Evolutionary conservation across 2,113 vertebrate genomes (phyloP).

Genomic region (Proteles cristata): DNA sequence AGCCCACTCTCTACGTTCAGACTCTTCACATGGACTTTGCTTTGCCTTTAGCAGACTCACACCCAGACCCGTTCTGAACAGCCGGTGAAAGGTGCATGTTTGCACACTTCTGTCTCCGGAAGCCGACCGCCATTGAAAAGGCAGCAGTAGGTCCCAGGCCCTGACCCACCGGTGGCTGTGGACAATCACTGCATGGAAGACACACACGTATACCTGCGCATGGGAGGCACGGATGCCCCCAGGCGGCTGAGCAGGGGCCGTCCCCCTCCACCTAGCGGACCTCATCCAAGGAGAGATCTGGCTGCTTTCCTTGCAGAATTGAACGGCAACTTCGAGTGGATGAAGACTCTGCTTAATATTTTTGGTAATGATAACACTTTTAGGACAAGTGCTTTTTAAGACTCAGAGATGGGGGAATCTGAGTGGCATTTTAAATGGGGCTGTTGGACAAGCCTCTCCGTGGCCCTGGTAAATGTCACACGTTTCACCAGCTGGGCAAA

Average conservation of each 20-base stretch:
- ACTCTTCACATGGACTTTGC: rapidly evolving
- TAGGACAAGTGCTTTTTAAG: conserved; percentile 81
- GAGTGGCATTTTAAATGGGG: conserved; percentile 85
- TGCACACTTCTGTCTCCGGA: neutral
- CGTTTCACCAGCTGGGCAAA: conserved; percentile 82
- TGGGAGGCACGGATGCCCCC: rapidly evolving
- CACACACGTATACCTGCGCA: rapidly evolving
- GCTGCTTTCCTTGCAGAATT: neutral
- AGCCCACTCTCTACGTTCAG: rapidly evolving
- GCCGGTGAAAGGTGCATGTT: rapidly evolving
- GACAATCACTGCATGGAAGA: rapidly evolving
- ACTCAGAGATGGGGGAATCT: conserved; percentile 75
- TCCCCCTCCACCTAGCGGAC: rapidly evolving
- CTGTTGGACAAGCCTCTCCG: conserved; percentile 81
- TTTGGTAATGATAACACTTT: conserved; percentile 71
- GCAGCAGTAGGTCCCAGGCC: rapidly evolving
- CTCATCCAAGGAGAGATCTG: neutral
- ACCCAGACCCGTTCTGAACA: neutral
- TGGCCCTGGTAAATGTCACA: conserved; percentile 85
- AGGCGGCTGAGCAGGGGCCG: rapidly evolving
- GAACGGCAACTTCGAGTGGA: neutral
- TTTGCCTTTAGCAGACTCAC: no score
- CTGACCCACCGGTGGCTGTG: neutral
- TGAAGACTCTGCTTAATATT: conserved; percentile 40
- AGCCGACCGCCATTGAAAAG: neutral